These are phyloP conservation scores for Hoplodrina ambigua DNA, from an alignment of 2,888 invertebrate species.

Conservation along the genomic window DNA sequence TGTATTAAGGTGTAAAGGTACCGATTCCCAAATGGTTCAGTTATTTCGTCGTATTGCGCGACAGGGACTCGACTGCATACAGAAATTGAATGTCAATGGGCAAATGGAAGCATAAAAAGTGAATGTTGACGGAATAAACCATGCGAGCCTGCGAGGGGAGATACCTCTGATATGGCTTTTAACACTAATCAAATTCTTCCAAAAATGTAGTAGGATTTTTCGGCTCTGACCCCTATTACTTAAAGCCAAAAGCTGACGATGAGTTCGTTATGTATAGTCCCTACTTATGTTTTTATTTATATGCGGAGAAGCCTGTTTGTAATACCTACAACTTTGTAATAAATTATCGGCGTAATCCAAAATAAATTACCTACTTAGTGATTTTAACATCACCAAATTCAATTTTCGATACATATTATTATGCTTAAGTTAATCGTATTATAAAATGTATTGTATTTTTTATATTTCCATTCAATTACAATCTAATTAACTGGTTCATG, in stretches of 20 bases:
- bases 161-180: constrained; percentile 44
- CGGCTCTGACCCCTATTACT: constrained; percentile 6
- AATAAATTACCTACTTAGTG: neutral
- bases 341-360: neutral
- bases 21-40: constrained; percentile 82
- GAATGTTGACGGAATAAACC: constrained; percentile 70
- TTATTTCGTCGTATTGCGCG: constrained; percentile 83
- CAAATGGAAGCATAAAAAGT: constrained; percentile 75
- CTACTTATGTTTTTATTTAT: neutral
- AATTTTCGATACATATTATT: neutral
- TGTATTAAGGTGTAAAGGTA: constrained; percentile 86
- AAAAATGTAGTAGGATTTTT: constrained; percentile 22
- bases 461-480: neutral
- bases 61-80: constrained; percentile 72
- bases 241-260: neutral
- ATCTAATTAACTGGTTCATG: constrained; percentile 7
- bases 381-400: neutral
- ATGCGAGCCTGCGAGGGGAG: constrained; percentile 50
- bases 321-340: too few species aligned
- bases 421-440: neutral
- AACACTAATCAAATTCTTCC: constrained; percentile 54
- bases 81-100: constrained; percentile 82
- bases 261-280: neutral
- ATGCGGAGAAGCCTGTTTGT: neutral
- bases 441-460: neutral